Percentiles rank a stretch among this genome's conserved stretches.
These are phyloP conservation scores for Potorous gilbertii DNA, from an alignment of 2,797 vertebrate species.

Conservation along the genomic window DNA sequence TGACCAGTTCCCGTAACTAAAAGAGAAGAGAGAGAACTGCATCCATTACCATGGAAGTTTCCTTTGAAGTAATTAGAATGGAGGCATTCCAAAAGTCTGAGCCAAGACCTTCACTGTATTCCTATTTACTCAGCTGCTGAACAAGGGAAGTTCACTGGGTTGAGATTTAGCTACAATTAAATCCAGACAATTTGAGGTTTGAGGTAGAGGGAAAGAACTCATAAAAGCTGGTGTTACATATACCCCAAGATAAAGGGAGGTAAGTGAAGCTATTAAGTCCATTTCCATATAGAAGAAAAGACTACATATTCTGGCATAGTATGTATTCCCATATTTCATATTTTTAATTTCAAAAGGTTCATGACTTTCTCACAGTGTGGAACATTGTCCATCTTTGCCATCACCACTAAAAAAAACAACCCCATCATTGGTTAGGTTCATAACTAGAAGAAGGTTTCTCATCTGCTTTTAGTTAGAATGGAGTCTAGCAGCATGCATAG, in stretches of 20 bases:
- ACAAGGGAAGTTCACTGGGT: neutral
- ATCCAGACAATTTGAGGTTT: neutral
- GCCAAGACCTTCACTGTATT: neutral
- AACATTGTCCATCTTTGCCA: neutral
- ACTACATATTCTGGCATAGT: neutral
- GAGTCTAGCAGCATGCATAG: neutral
- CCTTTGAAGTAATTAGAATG: neutral
- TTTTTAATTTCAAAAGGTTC: neutral
- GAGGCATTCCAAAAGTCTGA: neutral
- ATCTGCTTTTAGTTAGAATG: neutral
- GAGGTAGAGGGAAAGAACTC: neutral
- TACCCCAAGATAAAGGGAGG: neutral
- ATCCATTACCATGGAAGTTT: neutral
- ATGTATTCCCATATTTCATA: neutral
- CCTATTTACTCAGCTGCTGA: neutral
- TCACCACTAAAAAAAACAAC: neutral
- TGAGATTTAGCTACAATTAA: neutral
- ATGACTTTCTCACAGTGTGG: neutral
- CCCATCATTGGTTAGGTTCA: neutral
- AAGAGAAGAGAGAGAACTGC: neutral
- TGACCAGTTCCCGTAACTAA: constrained; percentile 93
- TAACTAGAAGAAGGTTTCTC: neutral
- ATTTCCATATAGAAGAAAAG: neutral
- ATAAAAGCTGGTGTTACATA: neutral
- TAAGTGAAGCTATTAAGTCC: neutral